These are phyloP conservation scores for Fringilla coelebs DNA, from an alignment of 2,797 vertebrate species.

Conservation along the genomic window DNA sequence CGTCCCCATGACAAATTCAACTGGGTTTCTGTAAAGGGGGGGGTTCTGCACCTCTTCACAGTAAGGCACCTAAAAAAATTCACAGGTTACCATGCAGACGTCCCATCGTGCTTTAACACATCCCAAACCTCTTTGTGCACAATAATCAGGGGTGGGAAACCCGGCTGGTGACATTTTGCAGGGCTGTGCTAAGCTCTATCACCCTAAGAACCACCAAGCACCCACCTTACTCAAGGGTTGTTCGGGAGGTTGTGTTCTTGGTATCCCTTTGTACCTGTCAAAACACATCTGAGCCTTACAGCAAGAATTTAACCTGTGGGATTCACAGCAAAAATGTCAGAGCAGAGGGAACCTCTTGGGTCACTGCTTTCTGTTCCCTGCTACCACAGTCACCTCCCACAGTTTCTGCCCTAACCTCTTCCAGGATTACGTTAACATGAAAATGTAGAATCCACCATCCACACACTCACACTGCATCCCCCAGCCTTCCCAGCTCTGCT, in stretches of 20 bases:
- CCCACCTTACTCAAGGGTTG: conserved; percentile 49
- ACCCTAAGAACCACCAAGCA: conserved; percentile 11
- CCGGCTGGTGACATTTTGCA: not conserved
- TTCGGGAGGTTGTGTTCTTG: conserved; percentile 34
- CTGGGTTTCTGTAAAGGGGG: not conserved
- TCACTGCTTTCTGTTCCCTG: not conserved
- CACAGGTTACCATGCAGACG: not conserved
- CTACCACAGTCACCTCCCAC: not conserved
- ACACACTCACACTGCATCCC: not conserved
- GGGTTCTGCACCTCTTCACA: not conserved
- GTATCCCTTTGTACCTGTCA: conserved; percentile 48
- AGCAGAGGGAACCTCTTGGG: not conserved
- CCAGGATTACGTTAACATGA: not conserved
- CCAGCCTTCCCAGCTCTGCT: not conserved
- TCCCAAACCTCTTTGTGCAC: not conserved
- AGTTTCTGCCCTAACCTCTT: not conserved
- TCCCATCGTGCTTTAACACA: not conserved
- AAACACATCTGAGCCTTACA: conserved; percentile 52
- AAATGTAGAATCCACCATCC: not conserved
- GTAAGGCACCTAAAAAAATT: not conserved
- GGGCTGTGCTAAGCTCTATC: not conserved
- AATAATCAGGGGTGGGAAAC: too few relatives aligned
- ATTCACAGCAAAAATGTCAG: not conserved
- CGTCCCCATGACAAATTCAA: not conserved
- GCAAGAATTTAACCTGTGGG: not conserved